These are phyloP conservation scores for Alligator mississippiensis DNA, from an alignment of 2,113 vertebrate genomes.

Conservation along the genomic window DNA sequence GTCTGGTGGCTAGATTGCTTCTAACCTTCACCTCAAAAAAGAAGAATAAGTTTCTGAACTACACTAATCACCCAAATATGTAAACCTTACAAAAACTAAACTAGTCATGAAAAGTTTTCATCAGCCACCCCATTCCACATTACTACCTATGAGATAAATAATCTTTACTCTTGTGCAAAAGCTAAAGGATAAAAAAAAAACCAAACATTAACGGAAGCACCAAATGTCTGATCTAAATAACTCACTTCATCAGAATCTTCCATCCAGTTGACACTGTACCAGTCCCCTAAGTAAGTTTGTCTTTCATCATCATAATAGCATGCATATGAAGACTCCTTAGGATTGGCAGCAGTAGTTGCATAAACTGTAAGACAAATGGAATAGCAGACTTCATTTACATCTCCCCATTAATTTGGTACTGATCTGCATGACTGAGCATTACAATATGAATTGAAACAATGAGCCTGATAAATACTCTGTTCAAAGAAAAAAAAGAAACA, in stretches of 20 bases:
- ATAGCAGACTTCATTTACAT: neutral
- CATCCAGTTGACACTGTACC: slow-evolving; percentile 99
- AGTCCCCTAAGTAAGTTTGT: slow-evolving; percentile 94
- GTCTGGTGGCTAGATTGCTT: neutral
- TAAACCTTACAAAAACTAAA: neutral
- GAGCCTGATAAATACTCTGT: neutral
- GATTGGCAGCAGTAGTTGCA: slow-evolving; percentile 93
- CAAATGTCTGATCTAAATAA: neutral
- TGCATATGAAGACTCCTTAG: slow-evolving; percentile 91
- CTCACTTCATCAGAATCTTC: slow-evolving; percentile 94
- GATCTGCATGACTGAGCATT: neutral
- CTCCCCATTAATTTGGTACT: neutral
- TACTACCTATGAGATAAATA: neutral
- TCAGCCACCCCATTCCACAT: neutral
- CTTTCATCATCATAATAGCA: slow-evolving; percentile 94
- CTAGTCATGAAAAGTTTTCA: neutral
- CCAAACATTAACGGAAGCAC: neutral
- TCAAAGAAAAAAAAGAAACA: neutral
- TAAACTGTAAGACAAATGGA: slow-evolving; percentile 82
- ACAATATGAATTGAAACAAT: neutral
- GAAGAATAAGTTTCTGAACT: neutral
- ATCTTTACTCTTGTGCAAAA: neutral
- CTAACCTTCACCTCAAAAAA: neutral
- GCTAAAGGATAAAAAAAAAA: neutral
- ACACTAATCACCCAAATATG: neutral